Evolutionary conservation across 1,140 invertebrate species (phyloP).

Genomic region (Mizuhopecten yessoensis): DNA sequence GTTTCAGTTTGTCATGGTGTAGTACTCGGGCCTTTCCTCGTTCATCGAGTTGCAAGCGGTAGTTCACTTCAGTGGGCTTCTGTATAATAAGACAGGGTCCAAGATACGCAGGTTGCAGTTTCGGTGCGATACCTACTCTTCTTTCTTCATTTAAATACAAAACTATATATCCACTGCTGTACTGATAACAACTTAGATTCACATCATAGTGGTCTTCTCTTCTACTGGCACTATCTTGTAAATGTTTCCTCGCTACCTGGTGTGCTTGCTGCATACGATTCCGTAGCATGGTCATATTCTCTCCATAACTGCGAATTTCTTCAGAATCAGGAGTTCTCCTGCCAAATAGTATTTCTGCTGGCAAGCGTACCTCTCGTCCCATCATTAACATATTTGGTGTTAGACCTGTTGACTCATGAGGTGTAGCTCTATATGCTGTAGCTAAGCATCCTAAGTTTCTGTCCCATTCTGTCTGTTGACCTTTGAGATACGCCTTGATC

Average conservation of each 20-base stretch:
- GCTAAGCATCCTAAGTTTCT: constrained; percentile 54
- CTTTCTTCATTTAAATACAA: constrained; percentile 49
- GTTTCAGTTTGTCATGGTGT: constrained; percentile 47
- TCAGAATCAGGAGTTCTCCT: neutral
- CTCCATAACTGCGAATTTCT: neutral
- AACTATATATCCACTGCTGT: constrained; percentile 50
- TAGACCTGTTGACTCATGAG: constrained; percentile 59
- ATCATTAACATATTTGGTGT: constrained; percentile 66
- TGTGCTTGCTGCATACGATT: constrained; percentile 47
- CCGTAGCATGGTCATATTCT: too few relatives aligned
- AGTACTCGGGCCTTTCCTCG: neutral
- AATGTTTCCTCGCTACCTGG: constrained; percentile 37
- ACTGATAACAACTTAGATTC: neutral
- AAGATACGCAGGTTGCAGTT: constrained; percentile 46
- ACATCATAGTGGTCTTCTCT: constrained; percentile 47
- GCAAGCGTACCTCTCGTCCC: constrained; percentile 62
- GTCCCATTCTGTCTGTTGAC: constrained; percentile 65
- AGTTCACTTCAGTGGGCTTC: constrained; percentile 43
- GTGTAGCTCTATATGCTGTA: constrained; percentile 56
- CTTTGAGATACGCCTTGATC: constrained; percentile 68
- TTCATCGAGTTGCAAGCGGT: neutral
- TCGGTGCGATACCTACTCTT: constrained; percentile 44
- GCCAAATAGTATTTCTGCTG: constrained; percentile 61
- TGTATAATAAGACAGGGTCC: constrained; percentile 45
- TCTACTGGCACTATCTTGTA: neutral